Evolutionary conservation across 2,797 vertebrate species (phyloP).

Genomic region (Discoglossus pictus): DNA sequence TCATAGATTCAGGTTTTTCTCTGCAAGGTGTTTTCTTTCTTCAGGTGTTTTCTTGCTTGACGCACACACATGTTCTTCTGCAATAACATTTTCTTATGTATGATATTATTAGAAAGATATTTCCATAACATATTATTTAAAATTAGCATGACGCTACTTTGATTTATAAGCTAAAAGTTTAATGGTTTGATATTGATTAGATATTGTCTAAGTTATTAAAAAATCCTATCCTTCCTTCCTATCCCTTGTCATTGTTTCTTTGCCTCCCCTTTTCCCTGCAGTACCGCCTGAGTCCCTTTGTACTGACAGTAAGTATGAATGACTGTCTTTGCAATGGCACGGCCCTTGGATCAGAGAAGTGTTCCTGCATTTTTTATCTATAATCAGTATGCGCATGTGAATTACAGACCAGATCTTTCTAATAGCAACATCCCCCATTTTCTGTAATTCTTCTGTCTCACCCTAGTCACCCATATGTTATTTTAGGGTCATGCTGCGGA

Average conservation of each 20-base stretch:
- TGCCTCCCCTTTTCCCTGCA: neutral
- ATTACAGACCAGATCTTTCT: conserved; percentile 16
- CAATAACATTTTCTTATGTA: too few relatives aligned
- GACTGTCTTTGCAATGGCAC: conserved; percentile 39
- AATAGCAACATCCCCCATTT: conserved; percentile 10
- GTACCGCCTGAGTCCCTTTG: neutral
- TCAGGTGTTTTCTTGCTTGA: too few relatives aligned
- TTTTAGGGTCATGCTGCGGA: too few relatives aligned
- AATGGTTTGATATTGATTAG: too few relatives aligned
- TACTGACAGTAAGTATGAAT: conserved; percentile 4
- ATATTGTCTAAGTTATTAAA: too few relatives aligned
- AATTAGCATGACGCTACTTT: too few relatives aligned
- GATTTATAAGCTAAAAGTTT: too few relatives aligned
- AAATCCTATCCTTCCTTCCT: neutral
- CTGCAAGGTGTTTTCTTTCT: too few relatives aligned
- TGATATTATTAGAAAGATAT: too few relatives aligned
- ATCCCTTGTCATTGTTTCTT: conserved; percentile 1
- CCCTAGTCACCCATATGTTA: neutral
- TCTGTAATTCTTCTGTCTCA: neutral
- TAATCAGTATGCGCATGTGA: conserved; percentile 46
- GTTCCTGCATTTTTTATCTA: conserved; percentile 43
- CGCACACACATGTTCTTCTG: too few relatives aligned
- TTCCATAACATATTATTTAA: too few relatives aligned
- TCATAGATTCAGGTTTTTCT: too few relatives aligned
- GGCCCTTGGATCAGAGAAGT: conserved; percentile 43